A percentile compares a stretch with the other conserved stretches of the same genome.
Conservation (phyloP, 2,888 invertebrate species). For the Pilophorus perplexus region DNA sequence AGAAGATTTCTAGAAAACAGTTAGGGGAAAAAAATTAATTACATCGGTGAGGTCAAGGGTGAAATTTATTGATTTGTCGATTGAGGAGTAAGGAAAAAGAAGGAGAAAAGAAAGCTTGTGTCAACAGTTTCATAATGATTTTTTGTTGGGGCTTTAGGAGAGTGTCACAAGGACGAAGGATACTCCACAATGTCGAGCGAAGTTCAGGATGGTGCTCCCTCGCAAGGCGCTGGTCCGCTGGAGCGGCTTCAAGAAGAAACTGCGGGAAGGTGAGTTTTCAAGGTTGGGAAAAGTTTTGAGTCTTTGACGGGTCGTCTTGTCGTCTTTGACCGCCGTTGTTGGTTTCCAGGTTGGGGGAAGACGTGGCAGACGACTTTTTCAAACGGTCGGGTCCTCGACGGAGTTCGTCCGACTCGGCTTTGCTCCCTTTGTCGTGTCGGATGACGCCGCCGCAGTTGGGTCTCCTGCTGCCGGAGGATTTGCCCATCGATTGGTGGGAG, state of each 20-base stretch:
- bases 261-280: neutral
- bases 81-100: too few relatives aligned
- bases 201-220: constrained; percentile 56
- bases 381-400: neutral
- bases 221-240: constrained; percentile 52
- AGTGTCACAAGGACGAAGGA: constrained; percentile 76
- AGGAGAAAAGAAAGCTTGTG: too few relatives aligned
- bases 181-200: constrained; percentile 83
- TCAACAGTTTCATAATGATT: too few relatives aligned
- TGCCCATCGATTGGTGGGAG: constrained; percentile 59
- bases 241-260: constrained; percentile 73
- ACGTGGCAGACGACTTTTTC: neutral
- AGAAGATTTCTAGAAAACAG: too few relatives aligned
- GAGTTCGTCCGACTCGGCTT: constrained; percentile 33
- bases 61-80: too few relatives aligned
- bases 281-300: too few relatives aligned
- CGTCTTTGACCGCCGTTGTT: constrained; percentile 50
- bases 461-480: neutral
- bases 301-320: too few relatives aligned
- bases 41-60: too few relatives aligned
- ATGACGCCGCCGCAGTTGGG: constrained; percentile 52
- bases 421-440: neutral
- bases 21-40: too few relatives aligned
- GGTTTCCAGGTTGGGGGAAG: neutral
- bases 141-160: constrained; percentile 56